Evolutionary conservation across 2,888 invertebrate genomes (phyloP).

Genomic region (Dynastes hyllus): DNA sequence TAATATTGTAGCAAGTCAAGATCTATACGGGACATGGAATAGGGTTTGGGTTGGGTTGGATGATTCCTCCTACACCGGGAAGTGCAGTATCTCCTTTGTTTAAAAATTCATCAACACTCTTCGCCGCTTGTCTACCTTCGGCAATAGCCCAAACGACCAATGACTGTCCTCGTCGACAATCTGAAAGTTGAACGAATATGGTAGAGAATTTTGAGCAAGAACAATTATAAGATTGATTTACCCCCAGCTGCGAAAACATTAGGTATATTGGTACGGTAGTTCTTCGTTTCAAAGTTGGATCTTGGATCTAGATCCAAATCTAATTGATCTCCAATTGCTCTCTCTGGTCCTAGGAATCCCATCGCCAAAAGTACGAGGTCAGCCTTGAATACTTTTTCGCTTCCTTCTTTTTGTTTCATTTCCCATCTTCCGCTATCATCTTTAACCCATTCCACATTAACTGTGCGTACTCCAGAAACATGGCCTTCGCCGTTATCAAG

Average conservation of each 20-base stretch:
- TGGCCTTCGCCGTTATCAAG: constrained; percentile 91
- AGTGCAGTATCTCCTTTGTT: constrained; percentile 84
- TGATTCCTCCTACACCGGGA: constrained; percentile 94
- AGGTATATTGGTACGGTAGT: constrained; percentile 91
- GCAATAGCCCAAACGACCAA: constrained; percentile 99
- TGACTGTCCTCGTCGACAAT: constrained; percentile 99
- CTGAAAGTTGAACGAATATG: constrained; percentile 71
- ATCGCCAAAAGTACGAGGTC: constrained; percentile 97
- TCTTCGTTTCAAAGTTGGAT: constrained; percentile 92
- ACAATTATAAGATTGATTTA: constrained; percentile 64
- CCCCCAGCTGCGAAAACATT: constrained; percentile 98
- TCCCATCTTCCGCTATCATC: constrained; percentile 94
- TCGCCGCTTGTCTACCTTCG: constrained; percentile 98
- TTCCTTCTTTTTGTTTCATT: constrained; percentile 89
- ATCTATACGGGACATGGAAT: constrained; percentile 66
- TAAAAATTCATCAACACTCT: constrained; percentile 92
- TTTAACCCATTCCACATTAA: constrained; percentile 95
- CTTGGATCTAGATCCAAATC: constrained; percentile 89
- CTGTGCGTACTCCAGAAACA: constrained; percentile 92
- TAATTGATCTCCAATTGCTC: constrained; percentile 87
- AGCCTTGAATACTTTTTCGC: constrained; percentile 86
- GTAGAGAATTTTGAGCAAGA: neutral
- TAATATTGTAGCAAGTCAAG: constrained; percentile 39
- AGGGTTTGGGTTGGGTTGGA: constrained; percentile 69
- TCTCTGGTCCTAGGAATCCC: constrained; percentile 98